phyloP scores from a whole-genome alignment of 2,888 invertebrate species.

The Trimorus sp. region DNA sequence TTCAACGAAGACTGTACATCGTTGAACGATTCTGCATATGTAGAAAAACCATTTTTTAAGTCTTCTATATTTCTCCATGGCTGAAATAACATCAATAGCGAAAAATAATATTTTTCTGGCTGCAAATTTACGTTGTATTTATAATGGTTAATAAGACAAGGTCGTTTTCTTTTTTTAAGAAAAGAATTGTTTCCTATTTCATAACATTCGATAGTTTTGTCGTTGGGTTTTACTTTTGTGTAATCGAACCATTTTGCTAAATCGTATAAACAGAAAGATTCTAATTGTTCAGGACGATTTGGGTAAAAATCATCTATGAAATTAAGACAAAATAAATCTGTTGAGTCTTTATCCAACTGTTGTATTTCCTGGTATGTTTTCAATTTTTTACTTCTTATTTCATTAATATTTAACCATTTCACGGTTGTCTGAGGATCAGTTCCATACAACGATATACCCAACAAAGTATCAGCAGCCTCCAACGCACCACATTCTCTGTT shows the following conservation, averaged over 20 bases:
- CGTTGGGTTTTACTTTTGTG: not conserved
- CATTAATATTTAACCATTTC: slow-evolving; percentile 72
- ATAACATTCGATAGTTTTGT: too few relatives aligned
- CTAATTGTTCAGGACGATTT: not conserved
- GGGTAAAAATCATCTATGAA: not conserved
- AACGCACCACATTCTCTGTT: slow-evolving; percentile 74
- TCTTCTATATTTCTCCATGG: too few relatives aligned
- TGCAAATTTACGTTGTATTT: too few relatives aligned
- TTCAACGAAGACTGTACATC: too few relatives aligned
- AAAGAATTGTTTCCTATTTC: too few relatives aligned
- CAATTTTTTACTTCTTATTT: slow-evolving; percentile 54
- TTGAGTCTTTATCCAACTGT: not conserved
- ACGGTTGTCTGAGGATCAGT: slow-evolving; percentile 74
- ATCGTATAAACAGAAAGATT: not conserved
- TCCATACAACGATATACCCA: slow-evolving; percentile 72
- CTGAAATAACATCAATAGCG: too few relatives aligned
- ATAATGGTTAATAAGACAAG: too few relatives aligned
- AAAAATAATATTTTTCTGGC: too few relatives aligned
- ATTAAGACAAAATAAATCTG: not conserved
- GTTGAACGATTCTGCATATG: too few relatives aligned
- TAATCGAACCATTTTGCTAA: not conserved
- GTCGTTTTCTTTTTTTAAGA: too few relatives aligned
- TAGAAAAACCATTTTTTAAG: too few relatives aligned
- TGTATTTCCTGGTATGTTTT: slow-evolving; percentile 23
- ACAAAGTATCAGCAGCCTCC: slow-evolving; percentile 74